Conservation (phyloP, 1,140 invertebrate species). For the Atta cephalotes region DNA sequence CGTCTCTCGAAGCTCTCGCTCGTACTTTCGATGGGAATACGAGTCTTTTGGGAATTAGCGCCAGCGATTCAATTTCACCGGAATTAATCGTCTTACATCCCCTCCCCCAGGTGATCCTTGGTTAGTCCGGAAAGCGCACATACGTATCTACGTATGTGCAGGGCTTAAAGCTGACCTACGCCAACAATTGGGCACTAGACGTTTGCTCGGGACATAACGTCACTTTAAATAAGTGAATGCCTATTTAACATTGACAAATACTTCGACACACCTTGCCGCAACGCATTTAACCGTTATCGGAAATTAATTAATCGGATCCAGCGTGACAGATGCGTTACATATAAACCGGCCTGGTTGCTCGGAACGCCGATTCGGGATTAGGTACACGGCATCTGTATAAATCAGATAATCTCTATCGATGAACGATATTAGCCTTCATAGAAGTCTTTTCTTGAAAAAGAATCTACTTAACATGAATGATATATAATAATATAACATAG, state of each 20-base stretch:
- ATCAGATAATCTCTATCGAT: constrained; percentile 44
- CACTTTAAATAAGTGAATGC: constrained; percentile 55
- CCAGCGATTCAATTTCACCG: constrained; percentile 55
- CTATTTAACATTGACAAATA: constrained; percentile 57
- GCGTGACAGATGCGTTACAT: constrained; percentile 50
- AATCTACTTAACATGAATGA: neutral
- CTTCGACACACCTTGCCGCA: constrained; percentile 32
- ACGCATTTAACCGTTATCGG: constrained; percentile 57
- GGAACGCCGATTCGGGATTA: constrained; percentile 32
- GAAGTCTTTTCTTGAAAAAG: constrained; percentile 1
- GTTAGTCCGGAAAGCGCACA: constrained; percentile 28
- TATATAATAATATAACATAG: neutral
- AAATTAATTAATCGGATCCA: constrained; percentile 59
- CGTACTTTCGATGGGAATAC: constrained; percentile 34
- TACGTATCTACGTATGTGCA: constrained; percentile 37
- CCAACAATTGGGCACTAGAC: neutral
- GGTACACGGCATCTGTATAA: constrained; percentile 28
- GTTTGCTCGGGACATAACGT: neutral
- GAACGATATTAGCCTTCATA: constrained; percentile 26
- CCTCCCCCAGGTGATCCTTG: constrained; percentile 31
- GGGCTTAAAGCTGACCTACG: constrained; percentile 56
- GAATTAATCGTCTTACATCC: constrained; percentile 52
- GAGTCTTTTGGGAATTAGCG: constrained; percentile 56
- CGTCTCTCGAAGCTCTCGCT: constrained; percentile 17
- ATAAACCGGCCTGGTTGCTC: constrained; percentile 26